These are phyloP conservation scores for Suricata suricatta DNA, from an alignment of 2,113 vertebrate species.

Conservation along the genomic window DNA sequence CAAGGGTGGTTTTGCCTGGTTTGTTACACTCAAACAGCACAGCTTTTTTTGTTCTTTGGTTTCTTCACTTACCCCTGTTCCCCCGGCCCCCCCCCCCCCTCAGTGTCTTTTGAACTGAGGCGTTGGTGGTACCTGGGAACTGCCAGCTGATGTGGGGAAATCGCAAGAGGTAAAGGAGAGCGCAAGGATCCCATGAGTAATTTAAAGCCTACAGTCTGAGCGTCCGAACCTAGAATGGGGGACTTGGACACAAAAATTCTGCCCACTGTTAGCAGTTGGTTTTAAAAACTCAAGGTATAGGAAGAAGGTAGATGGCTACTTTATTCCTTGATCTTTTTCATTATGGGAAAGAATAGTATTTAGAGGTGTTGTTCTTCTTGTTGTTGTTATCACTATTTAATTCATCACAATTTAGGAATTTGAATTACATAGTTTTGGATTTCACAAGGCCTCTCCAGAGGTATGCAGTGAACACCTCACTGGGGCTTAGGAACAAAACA, in stretches of 20 bases:
- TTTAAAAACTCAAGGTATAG: not conserved
- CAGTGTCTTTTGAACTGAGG: not conserved
- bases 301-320: not conserved
- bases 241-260: not conserved
- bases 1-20: not conserved
- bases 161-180: not conserved
- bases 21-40: not conserved
- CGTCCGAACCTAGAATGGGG: too few relatives aligned
- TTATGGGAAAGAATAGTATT: not conserved
- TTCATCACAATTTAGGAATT: not conserved
- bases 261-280: too few relatives aligned
- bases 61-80: not conserved
- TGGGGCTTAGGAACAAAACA: not conserved
- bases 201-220: not conserved
- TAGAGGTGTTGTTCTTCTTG: not conserved
- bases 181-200: not conserved
- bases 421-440: not conserved
- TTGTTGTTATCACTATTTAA: not conserved
- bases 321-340: not conserved
- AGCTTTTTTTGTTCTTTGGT: not conserved
- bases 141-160: not conserved
- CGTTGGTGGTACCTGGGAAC: not conserved
- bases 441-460: not conserved
- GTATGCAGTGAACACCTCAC: not conserved
- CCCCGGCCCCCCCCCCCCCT: not conserved